A percentile compares a stretch with the other conserved stretches of the same genome.
phyloP scores from a whole-genome alignment of 2,888 invertebrate species.

The Lordiphosa fenestrarum region DNA sequence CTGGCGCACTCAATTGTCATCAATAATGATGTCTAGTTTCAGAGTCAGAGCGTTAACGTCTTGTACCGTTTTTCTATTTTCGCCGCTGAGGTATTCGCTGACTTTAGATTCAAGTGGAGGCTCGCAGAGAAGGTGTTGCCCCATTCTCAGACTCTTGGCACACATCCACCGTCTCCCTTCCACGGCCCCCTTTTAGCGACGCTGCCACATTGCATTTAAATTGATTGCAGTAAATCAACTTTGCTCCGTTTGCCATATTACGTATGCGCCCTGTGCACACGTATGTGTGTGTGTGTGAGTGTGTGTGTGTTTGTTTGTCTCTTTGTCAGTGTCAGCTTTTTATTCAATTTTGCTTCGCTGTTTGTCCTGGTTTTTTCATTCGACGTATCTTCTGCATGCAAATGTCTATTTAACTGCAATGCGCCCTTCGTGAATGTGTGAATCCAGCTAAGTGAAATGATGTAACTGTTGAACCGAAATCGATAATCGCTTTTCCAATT shows the following conservation, averaged over 20 bases:
- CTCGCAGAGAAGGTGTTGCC: conserved; percentile 50
- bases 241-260: conserved; percentile 41
- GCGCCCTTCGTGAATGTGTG: conserved; percentile 34
- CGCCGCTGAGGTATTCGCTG: conserved; percentile 77
- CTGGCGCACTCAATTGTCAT: conserved; percentile 79
- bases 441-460: conserved; percentile 65
- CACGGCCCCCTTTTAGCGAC: conserved; percentile 4
- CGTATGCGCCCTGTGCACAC: conserved; percentile 29
- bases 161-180: conserved; percentile 16
- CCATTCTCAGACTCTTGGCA: conserved; percentile 27
- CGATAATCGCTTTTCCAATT: conserved; percentile 44
- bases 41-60: conserved; percentile 31
- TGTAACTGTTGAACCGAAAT: conserved; percentile 69
- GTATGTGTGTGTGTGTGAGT: conserved; percentile 6
- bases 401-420: conserved; percentile 71
- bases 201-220: conserved; percentile 65
- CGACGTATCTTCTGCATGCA: conserved; percentile 64
- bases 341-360: conserved; percentile 59
- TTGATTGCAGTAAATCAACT: conserved; percentile 78
- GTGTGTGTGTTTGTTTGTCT: conserved; percentile 23
- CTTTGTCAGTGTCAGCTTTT: conserved; percentile 45
- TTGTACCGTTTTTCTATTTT: conserved; percentile 69
- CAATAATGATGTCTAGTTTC: conserved; percentile 80
- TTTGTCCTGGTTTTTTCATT: conserved; percentile 57
- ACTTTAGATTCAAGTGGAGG: conserved; percentile 67